Conservation (phyloP, 2,888 invertebrate species). For the Caenorhabditis sp. region DNA sequence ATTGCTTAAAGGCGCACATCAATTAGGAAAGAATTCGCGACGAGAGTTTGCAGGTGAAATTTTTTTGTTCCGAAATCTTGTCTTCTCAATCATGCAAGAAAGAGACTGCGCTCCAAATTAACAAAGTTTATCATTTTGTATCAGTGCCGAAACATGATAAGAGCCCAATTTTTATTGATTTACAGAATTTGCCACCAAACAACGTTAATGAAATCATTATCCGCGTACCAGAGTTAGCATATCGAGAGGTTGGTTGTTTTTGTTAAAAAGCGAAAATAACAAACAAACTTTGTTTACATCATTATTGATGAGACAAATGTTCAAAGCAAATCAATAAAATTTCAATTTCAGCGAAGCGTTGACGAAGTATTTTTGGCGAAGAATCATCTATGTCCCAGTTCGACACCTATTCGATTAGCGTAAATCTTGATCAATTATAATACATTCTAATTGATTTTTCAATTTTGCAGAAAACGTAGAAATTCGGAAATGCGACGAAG, state of each 20-base stretch:
- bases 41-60: too few relatives aligned
- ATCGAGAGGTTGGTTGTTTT: background rate
- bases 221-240: background rate
- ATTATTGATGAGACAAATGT: too few relatives aligned
- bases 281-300: too few relatives aligned
- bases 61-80: too few relatives aligned
- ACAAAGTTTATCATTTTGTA: background rate
- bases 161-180: background rate
- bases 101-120: background rate
- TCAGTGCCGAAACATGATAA: background rate
- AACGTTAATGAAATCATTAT: background rate
- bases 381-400: constrained; percentile 26
- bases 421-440: constrained; percentile 13
- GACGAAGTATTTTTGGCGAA: background rate
- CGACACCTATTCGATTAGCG: constrained; percentile 26
- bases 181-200: background rate
- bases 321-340: background rate
- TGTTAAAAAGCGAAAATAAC: too few relatives aligned
- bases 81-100: background rate
- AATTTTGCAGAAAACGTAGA: background rate
- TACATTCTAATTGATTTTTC: too few relatives aligned
- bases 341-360: background rate
- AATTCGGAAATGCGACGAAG: background rate
- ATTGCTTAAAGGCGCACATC: too few relatives aligned
- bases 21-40: too few relatives aligned